These are phyloP conservation scores for Pantherophis guttatus DNA, from an alignment of 2,113 vertebrate genomes.

Conservation along the genomic window DNA sequence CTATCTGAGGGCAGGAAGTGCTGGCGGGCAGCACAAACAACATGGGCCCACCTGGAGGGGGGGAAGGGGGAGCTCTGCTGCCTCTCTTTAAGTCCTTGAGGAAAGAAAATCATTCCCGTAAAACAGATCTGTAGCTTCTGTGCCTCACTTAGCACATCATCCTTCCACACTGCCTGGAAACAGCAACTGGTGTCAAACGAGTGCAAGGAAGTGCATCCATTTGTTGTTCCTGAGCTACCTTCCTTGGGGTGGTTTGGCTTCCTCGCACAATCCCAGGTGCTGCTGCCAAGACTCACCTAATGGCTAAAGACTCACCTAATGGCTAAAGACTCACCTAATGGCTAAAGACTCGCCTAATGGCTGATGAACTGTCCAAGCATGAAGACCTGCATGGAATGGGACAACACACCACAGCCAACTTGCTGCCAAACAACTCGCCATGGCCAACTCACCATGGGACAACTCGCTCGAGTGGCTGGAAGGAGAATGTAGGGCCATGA, in stretches of 20 bases:
- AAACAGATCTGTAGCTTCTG: not conserved
- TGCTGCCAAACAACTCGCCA: too few relatives aligned
- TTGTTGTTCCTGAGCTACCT: not conserved
- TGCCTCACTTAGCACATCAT: not conserved
- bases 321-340: not conserved
- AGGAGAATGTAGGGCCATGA: too few relatives aligned
- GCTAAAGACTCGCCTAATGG: not conserved
- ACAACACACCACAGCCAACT: too few relatives aligned
- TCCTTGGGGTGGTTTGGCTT: not conserved
- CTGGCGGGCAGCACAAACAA: not conserved
- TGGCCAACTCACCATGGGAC: too few relatives aligned
- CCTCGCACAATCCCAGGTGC: not conserved
- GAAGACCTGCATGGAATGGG: not conserved
- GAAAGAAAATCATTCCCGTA: not conserved
- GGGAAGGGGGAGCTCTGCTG: too few relatives aligned
- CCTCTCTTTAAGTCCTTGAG: too few relatives aligned
- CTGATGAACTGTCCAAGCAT: not conserved
- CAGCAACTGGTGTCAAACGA: not conserved
- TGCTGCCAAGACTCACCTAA: not conserved
- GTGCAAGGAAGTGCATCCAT: not conserved
- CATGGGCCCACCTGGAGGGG: not conserved
- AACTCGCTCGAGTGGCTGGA: too few relatives aligned
- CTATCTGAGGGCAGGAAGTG: not conserved
- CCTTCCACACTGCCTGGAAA: not conserved
- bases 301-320: not conserved